Conservation (phyloP, 2,888 invertebrate genomes). For the Lacanobia oleracea region DNA sequence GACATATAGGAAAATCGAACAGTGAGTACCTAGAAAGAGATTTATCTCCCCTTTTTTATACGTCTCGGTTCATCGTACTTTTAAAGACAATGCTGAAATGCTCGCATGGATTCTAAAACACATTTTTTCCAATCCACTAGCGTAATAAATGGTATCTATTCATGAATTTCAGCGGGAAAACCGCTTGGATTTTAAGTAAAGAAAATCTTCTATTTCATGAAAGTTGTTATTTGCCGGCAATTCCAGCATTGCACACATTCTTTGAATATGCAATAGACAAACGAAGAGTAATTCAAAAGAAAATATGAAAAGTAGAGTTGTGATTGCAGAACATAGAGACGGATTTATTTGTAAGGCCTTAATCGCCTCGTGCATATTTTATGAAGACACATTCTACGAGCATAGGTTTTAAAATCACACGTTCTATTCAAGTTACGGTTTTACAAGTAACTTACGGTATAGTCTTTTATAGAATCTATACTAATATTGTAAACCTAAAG, state of each 20-base stretch:
- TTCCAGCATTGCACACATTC: conserved; percentile 30
- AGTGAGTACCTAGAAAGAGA: conserved; percentile 18
- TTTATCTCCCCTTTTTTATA: conserved; percentile 19
- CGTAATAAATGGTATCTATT: conserved; percentile 34
- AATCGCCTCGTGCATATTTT: conserved; percentile 16
- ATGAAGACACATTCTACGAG: conserved; percentile 12
- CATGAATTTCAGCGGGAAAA: conserved; percentile 33
- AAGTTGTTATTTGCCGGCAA: conserved; percentile 13
- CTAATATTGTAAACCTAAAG: too few species aligned
- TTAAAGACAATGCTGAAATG: conserved; percentile 19
- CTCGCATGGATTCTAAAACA: conserved; percentile 11
- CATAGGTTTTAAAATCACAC: conserved; percentile 1
- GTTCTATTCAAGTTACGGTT: too few species aligned
- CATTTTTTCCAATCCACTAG: conserved; percentile 24
- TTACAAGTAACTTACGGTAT: too few species aligned
- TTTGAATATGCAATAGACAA: conserved; percentile 26
- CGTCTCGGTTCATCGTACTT: conserved; percentile 32
- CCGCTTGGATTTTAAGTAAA: conserved; percentile 21
- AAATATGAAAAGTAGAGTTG: conserved; percentile 37
- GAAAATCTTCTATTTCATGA: conserved; percentile 26
- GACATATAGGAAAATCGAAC: conserved; percentile 16
- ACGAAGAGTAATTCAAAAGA: conserved; percentile 37
- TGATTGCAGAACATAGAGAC: conserved; percentile 24
- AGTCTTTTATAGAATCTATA: too few species aligned
- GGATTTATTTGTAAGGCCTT: conserved; percentile 25